Evolutionary conservation across 2,113 vertebrate species (phyloP).

Genomic region (Erinaceus europaeus): DNA sequence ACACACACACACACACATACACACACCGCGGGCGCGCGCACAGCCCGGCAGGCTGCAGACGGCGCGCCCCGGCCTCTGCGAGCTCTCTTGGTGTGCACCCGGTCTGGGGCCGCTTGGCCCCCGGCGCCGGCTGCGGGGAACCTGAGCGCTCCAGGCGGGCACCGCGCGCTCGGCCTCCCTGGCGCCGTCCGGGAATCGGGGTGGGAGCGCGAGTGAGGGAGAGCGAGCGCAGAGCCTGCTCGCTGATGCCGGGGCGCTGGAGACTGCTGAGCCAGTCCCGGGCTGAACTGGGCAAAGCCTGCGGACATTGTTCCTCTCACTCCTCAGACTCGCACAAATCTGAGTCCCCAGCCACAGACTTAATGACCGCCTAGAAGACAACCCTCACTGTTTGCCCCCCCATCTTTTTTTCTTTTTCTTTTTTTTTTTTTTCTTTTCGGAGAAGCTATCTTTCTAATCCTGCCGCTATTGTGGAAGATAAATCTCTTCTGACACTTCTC

Average conservation of each 20-base stretch:
- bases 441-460: constrained; percentile 34
- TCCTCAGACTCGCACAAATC: not conserved
- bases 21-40: not conserved
- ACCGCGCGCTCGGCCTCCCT: too few relatives aligned
- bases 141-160: not conserved
- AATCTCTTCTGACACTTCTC: constrained; percentile 48
- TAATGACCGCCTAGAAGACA: constrained; percentile 23
- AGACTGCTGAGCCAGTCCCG: not conserved
- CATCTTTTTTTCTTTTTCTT: too few relatives aligned
- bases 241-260: not conserved
- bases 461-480: constrained; percentile 43
- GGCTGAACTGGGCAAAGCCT: constrained; percentile 1
- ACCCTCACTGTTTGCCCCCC: not conserved
- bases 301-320: constrained; percentile 35
- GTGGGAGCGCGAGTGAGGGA: not conserved
- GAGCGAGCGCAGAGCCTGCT: not conserved
- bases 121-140: not conserved
- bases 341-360: not conserved
- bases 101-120: not conserved
- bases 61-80: not conserved
- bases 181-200: not conserved
- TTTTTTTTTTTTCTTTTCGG: too few relatives aligned
- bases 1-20: not conserved
- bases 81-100: not conserved
- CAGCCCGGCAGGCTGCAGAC: not conserved